Evolutionary conservation across 2,888 invertebrate species (phyloP).

Genomic region (Idaea dimidiata): DNA sequence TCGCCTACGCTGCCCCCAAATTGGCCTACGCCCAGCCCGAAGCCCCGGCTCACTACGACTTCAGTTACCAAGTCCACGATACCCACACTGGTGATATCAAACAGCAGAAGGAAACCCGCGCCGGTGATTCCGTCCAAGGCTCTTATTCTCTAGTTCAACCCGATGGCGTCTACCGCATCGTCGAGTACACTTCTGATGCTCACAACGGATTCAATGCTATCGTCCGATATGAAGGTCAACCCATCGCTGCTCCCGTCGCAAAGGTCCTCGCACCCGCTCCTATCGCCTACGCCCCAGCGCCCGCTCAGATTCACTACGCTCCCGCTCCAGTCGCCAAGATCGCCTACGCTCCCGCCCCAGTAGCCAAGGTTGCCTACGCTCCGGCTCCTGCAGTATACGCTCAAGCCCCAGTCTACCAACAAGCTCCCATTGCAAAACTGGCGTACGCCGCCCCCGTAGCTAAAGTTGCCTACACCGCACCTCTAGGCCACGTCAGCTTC

Average conservation of each 20-base stretch:
- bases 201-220: constrained; percentile 70
- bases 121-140: constrained; percentile 68
- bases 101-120: constrained; percentile 68
- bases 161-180: constrained; percentile 68
- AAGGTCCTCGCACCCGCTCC: constrained; percentile 43
- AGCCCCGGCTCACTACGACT: constrained; percentile 67
- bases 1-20: constrained; percentile 41
- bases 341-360: constrained; percentile 36
- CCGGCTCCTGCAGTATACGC: constrained; percentile 41
- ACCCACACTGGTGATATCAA: constrained; percentile 69
- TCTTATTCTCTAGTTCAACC: constrained; percentile 75
- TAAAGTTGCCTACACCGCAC: constrained; percentile 38
- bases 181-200: constrained; percentile 69
- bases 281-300: constrained; percentile 40
- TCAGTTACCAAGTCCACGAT: constrained; percentile 70
- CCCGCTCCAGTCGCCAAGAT: constrained; percentile 27
- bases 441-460: constrained; percentile 35
- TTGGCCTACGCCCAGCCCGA: constrained; percentile 57
- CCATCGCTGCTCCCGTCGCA: constrained; percentile 40
- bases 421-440: constrained; percentile 17
- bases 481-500: constrained; percentile 54
- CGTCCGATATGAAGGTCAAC: constrained; percentile 68
- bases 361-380: constrained; percentile 40
- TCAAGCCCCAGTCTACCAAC: constrained; percentile 26
- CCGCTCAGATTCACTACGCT: constrained; percentile 29